Evolutionary conservation across 37 sponge, comb jelly and placozoan genomes (phyloP).

Genomic region (Crambe crambe): DNA sequence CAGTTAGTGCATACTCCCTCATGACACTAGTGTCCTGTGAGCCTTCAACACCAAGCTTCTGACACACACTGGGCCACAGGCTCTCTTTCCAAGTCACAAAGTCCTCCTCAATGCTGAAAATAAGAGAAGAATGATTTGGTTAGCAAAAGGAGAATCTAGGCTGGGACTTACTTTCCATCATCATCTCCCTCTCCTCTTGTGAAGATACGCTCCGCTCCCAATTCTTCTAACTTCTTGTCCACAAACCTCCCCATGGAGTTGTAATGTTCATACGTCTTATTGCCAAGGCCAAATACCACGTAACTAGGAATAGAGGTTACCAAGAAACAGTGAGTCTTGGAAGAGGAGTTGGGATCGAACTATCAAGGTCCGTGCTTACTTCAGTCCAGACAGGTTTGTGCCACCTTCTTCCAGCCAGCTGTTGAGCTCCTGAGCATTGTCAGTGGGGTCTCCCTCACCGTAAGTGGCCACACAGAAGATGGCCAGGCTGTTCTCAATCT

Average conservation of each 20-base stretch:
- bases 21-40: conserved; percentile 18
- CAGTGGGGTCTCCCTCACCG: conserved; percentile 99
- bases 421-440: conserved; percentile 90
- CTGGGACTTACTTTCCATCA: conserved; percentile 82
- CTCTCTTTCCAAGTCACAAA: conserved; percentile 94
- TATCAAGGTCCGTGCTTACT: conserved; percentile 12
- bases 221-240: conserved; percentile 73
- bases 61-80: conserved; percentile 84
- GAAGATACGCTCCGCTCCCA: conserved; percentile 82
- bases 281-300: conserved; percentile 94
- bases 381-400: conserved; percentile 48
- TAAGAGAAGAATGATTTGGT: background rate
- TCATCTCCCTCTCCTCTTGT: conserved; percentile 93
- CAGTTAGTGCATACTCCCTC: conserved; percentile 69
- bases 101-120: conserved; percentile 93
- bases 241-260: conserved; percentile 86
- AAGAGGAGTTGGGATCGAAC: background rate
- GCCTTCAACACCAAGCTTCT: conserved; percentile 72
- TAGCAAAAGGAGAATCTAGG: background rate
- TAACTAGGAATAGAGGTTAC: conserved; percentile 20
- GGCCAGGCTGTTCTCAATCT: conserved; percentile 76
- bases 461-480: conserved; percentile 96
- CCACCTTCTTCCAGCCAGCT: conserved; percentile 80
- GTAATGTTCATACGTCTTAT: conserved; percentile 98
- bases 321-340: background rate